Conservation (phyloP, 2,113 vertebrate genomes). For the Alces alces region DNA sequence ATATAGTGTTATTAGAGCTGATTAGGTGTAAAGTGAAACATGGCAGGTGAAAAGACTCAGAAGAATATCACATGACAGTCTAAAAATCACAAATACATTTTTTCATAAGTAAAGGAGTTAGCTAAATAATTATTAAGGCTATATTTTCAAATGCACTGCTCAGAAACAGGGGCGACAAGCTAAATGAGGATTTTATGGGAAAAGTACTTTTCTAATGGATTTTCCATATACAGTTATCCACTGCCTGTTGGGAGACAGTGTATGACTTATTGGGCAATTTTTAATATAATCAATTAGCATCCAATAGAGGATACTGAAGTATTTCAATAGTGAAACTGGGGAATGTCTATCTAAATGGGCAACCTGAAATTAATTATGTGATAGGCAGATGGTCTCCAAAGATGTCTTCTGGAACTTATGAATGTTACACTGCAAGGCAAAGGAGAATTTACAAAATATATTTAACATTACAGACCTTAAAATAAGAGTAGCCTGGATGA, state of each 20-base stretch:
- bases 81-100: slow-evolving; percentile 8
- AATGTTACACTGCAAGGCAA: background rate
- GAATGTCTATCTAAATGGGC: background rate
- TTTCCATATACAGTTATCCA: background rate
- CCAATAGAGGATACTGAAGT: background rate
- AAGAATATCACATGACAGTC: background rate
- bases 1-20: slow-evolving; percentile 30
- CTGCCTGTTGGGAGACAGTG: background rate
- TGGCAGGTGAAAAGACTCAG: background rate
- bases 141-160: background rate
- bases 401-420: background rate
- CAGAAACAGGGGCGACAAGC: background rate
- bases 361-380: background rate
- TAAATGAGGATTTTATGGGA: background rate
- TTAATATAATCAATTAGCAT: background rate
- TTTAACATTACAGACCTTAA: background rate
- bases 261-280: background rate
- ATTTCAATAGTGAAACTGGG: background rate
- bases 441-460: background rate
- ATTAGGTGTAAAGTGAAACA: slow-evolving; percentile 48
- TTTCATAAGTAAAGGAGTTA: background rate
- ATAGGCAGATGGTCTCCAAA: background rate
- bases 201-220: background rate
- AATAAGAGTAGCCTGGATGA: background rate
- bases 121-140: background rate